Percentiles rank a stretch among this genome's conserved stretches.
phyloP scores from a whole-genome alignment of 2,113 vertebrate species.

The Otolemur garnettii region DNA sequence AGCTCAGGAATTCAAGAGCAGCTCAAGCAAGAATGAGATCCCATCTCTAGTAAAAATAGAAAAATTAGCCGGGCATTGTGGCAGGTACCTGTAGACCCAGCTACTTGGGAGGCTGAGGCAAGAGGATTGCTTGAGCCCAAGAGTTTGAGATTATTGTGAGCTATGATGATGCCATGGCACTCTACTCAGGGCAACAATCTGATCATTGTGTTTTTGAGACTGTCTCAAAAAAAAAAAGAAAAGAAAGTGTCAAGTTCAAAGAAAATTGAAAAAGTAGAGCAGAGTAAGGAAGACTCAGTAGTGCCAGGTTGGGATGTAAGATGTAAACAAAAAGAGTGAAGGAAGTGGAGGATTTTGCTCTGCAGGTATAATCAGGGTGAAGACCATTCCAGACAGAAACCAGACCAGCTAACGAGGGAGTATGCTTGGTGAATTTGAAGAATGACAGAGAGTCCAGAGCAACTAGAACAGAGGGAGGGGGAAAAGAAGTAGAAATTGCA shows the following conservation, averaged over 20 bases:
- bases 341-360: not conserved
- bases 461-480: not conserved
- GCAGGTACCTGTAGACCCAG: too few relatives aligned
- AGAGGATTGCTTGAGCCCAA: too few relatives aligned
- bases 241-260: slow-evolving; percentile 4
- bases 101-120: too few relatives aligned
- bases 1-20: too few relatives aligned
- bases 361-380: not conserved
- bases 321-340: slow-evolving; percentile 4
- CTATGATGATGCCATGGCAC: too few relatives aligned
- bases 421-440: not conserved
- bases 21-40: too few relatives aligned
- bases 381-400: not conserved
- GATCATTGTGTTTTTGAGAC: too few relatives aligned
- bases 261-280: not conserved
- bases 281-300: slow-evolving; percentile 31
- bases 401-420: not conserved
- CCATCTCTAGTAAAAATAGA: too few relatives aligned
- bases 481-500: not conserved
- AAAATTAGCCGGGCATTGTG: too few relatives aligned
- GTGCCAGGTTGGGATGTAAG: not conserved
- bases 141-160: too few relatives aligned
- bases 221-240: too few relatives aligned
- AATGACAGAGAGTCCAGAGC: not conserved
- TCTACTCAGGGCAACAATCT: too few relatives aligned